These are phyloP conservation scores for Mactra quadrangularis DNA, from an alignment of 1,140 invertebrate species.

Conservation along the genomic window DNA sequence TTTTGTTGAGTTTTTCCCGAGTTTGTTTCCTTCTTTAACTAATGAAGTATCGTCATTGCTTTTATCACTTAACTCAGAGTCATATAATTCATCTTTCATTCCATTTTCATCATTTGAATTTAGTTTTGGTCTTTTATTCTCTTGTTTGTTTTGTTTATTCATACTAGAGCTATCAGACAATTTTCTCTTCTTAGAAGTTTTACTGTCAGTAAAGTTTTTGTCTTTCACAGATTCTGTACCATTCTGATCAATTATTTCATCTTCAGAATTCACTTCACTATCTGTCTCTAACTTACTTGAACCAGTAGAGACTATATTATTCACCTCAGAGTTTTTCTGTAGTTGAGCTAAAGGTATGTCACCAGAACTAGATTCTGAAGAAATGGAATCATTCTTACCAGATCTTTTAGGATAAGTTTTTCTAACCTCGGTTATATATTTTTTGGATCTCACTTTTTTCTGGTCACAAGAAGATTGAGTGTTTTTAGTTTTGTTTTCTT, in stretches of 20 bases:
- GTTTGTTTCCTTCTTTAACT: not conserved
- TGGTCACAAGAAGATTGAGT: no score
- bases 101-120: not conserved
- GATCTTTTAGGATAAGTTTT: no score
- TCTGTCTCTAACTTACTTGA: not conserved
- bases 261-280: not conserved
- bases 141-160: not conserved
- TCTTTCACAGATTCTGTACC: not conserved
- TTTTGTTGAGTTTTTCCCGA: not conserved
- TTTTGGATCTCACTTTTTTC: no score
- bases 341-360: conserved; percentile 17
- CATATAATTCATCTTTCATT: not conserved
- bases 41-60: conserved; percentile 10
- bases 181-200: conserved; percentile 4
- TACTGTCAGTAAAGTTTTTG: not conserved
- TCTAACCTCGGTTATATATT: no score
- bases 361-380: not conserved
- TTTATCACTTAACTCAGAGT: not conserved
- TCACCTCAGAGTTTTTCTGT: not conserved
- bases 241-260: not conserved
- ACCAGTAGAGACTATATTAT: not conserved
- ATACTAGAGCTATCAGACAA: conserved; percentile 18
- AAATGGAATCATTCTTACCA: not conserved
- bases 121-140: not conserved
- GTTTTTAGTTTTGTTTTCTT: no score